Evolutionary conservation across 2,888 invertebrate genomes (phyloP).

Genomic region (Phasia obesa): DNA sequence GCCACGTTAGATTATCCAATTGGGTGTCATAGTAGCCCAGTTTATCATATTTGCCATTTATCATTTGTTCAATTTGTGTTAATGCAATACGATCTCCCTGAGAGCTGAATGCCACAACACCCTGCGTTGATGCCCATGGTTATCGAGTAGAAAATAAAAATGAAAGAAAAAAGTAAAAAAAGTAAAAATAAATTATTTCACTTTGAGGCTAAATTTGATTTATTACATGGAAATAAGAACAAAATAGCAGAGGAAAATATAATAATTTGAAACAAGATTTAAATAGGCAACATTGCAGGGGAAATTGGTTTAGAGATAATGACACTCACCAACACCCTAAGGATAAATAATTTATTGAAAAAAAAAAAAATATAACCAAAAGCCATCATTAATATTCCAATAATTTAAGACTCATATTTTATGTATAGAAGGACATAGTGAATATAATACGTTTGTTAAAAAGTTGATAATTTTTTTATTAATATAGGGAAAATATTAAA

Average conservation of each 20-base stretch:
- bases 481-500: too few species aligned
- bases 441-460: too few species aligned
- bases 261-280: neutral
- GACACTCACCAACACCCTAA: too few species aligned
- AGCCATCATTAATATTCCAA: too few species aligned
- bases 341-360: too few species aligned
- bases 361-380: too few species aligned
- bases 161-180: neutral
- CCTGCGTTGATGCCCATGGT: conserved; percentile 85
- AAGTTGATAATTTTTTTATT: too few species aligned
- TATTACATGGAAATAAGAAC: conserved; percentile 3
- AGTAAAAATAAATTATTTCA: neutral
- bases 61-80: conserved; percentile 98
- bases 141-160: neutral
- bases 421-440: too few species aligned
- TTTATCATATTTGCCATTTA: conserved; percentile 95
- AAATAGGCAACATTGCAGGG: neutral
- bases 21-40: conserved; percentile 98
- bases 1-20: conserved; percentile 97
- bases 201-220: conserved; percentile 32
- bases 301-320: too few species aligned
- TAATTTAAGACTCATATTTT: too few species aligned
- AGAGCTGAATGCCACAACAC: conserved; percentile 98
- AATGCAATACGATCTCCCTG: conserved; percentile 99
- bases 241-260: neutral